phyloP scores from a whole-genome alignment of 2,888 invertebrate genomes.

The Phortica okadai region DNA sequence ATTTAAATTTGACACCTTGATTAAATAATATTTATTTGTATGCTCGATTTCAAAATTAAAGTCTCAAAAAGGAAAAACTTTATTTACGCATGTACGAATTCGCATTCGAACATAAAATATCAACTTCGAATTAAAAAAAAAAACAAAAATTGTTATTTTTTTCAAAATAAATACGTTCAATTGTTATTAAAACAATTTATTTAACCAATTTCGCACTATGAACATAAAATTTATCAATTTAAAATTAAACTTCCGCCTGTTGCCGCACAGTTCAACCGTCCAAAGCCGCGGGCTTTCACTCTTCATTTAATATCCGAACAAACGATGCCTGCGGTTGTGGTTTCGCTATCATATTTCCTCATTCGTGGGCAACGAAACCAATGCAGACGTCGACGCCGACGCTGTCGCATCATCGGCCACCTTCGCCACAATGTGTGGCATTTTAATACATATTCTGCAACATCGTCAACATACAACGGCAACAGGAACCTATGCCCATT shows the following conservation, averaged over 20 bases:
- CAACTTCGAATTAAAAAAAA: too few species aligned
- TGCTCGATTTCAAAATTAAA: too few species aligned
- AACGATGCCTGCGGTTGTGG: slow-evolving; percentile 29
- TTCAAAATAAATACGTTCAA: too few species aligned
- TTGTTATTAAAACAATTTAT: neutral
- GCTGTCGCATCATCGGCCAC: neutral
- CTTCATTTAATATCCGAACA: slow-evolving; percentile 18
- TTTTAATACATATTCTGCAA: neutral
- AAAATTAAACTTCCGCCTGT: neutral
- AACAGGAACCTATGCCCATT: neutral
- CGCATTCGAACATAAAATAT: too few species aligned
- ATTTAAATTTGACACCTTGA: too few species aligned
- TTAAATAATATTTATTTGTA: too few species aligned
- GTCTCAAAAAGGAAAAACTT: too few species aligned
- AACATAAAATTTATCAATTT: neutral
- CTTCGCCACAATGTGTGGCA: slow-evolving; percentile 5
- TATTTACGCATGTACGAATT: too few species aligned
- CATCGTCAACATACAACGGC: neutral
- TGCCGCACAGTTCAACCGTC: neutral
- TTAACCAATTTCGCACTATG: neutral
- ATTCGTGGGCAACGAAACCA: neutral
- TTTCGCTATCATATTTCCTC: slow-evolving; percentile 24
- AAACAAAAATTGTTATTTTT: too few species aligned
- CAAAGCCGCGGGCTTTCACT: neutral
- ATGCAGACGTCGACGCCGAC: neutral